Percentiles rank a stretch among this genome's conserved stretches.
These are phyloP conservation scores for Alviniconcha strummeri DNA, from an alignment of 2,888 invertebrate species.

Conservation along the genomic window DNA sequence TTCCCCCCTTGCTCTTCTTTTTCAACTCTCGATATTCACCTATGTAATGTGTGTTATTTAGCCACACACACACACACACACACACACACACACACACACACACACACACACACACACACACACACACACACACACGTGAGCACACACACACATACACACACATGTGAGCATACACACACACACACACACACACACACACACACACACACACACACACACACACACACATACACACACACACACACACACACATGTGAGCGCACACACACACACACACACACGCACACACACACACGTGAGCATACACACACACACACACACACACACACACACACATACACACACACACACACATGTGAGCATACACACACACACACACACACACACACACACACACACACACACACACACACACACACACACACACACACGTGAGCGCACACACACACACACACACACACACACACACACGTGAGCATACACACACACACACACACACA, in stretches of 20 bases:
- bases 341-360: neutral
- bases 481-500: neutral
- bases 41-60: no score
- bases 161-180: neutral
- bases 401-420: constrained; percentile 20
- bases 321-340: neutral
- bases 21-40: no score
- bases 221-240: no score
- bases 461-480: constrained; percentile 6
- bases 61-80: no score
- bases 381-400: constrained; percentile 17
- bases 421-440: constrained; percentile 13
- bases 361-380: constrained; percentile 25
- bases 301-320: no score
- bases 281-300: neutral
- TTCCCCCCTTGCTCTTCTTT: no score
- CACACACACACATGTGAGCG: no score
- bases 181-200: neutral
- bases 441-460: constrained; percentile 22
- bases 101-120: neutral
- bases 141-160: neutral
- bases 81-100: neutral
- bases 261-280: neutral
- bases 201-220: no score
- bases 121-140: neutral